phyloP scores from a whole-genome alignment of 2,113 vertebrate genomes.

The Gasterosteus aculeatus region DNA sequence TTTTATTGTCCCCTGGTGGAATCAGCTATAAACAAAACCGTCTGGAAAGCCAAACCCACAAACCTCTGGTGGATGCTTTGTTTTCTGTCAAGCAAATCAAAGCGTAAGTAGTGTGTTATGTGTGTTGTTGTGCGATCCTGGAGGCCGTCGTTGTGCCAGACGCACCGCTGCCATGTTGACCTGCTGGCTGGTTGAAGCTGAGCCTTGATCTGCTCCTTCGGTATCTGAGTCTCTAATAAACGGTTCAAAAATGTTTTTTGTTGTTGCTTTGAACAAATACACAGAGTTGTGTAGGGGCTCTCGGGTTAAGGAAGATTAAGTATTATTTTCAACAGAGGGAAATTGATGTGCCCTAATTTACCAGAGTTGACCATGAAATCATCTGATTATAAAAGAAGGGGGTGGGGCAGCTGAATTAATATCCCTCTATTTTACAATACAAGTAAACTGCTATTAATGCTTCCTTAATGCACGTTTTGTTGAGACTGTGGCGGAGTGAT shows the following conservation, averaged over 20 bases:
- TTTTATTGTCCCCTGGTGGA: slow-evolving; percentile 42
- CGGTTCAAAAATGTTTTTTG: background rate
- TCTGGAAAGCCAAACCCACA: slow-evolving; percentile 40
- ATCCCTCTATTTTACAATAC: background rate
- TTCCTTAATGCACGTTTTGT: background rate
- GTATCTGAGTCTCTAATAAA: slow-evolving; percentile 14
- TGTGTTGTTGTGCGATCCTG: slow-evolving; percentile 35
- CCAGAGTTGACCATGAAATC: background rate
- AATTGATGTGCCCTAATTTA: background rate
- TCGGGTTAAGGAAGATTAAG: background rate
- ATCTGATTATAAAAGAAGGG: background rate
- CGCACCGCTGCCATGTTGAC: slow-evolving; percentile 35
- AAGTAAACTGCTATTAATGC: background rate
- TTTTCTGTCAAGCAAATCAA: slow-evolving; percentile 54
- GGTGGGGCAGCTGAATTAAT: too few species aligned
- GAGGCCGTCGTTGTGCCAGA: slow-evolving; percentile 49
- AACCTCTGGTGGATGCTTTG: slow-evolving; percentile 46
- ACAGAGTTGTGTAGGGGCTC: background rate
- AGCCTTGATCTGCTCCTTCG: slow-evolving; percentile 12
- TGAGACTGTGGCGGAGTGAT: background rate
- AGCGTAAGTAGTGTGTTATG: slow-evolving; percentile 18
- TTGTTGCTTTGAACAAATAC: background rate
- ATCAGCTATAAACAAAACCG: slow-evolving; percentile 57
- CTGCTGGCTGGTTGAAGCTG: slow-evolving; percentile 1
- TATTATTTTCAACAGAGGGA: background rate